These are phyloP conservation scores for Lochmaea crataegi DNA, from an alignment of 2,888 invertebrate species.

Conservation along the genomic window DNA sequence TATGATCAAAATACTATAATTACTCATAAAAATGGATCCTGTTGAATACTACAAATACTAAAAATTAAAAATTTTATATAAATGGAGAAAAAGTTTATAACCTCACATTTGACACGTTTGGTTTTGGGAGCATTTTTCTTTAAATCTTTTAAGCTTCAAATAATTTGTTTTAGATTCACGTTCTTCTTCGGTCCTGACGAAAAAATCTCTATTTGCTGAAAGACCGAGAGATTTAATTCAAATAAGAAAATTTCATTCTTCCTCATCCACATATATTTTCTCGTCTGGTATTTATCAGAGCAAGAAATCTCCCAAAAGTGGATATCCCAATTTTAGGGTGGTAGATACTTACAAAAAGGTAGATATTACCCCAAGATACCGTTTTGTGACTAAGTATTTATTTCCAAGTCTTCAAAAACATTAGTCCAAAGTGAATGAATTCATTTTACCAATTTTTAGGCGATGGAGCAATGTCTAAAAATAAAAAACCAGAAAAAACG, in stretches of 20 bases:
- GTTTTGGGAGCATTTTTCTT: no score
- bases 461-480: neutral
- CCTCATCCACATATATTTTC: neutral
- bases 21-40: no score
- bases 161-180: neutral
- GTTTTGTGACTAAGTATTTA: no score
- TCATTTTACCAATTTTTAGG: neutral
- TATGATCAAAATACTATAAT: no score
- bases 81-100: no score
- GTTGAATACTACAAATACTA: no score
- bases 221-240: neutral
- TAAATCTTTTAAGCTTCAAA: neutral
- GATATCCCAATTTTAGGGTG: neutral
- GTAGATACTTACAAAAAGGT: neutral
- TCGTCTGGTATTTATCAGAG: neutral
- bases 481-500: neutral
- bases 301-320: neutral
- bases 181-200: neutral
- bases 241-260: neutral
- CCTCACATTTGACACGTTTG: no score
- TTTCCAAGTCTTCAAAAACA: no score
- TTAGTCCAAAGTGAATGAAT: no score
- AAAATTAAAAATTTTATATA: no score
- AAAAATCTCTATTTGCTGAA: neutral
- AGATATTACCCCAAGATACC: no score